phyloP scores from a whole-genome alignment of 2,888 invertebrate species.

The Watsonalla cultraria region DNA sequence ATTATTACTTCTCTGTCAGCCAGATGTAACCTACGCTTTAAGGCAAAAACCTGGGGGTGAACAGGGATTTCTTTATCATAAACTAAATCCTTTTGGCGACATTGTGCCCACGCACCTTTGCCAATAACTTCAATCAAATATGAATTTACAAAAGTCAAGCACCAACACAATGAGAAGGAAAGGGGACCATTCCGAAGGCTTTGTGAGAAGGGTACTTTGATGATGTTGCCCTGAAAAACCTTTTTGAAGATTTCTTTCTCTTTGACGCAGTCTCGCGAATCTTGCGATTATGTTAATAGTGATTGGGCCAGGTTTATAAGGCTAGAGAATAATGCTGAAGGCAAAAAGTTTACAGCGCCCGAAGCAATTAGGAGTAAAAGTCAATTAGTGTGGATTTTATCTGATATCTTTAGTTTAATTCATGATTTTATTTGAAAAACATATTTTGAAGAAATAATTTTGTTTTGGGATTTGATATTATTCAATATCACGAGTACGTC shows the following conservation, averaged over 20 bases:
- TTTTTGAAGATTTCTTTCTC: constrained; percentile 49
- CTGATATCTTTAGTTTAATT: neutral
- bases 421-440: neutral
- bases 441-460: too few relatives aligned
- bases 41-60: too few relatives aligned
- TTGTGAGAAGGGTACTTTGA: constrained; percentile 43
- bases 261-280: constrained; percentile 39
- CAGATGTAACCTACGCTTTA: too few relatives aligned
- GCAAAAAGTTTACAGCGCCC: neutral
- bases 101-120: constrained; percentile 4
- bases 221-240: constrained; percentile 22
- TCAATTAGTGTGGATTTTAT: neutral
- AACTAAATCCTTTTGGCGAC: too few relatives aligned
- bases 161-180: constrained; percentile 36
- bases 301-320: constrained; percentile 19
- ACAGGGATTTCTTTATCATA: too few relatives aligned
- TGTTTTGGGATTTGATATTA: too few relatives aligned
- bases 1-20: too few relatives aligned
- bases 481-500: too few relatives aligned
- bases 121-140: constrained; percentile 50
- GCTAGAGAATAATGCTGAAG: neutral
- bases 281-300: constrained; percentile 41
- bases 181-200: constrained; percentile 32
- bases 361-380: neutral
- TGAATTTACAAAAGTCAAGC: constrained; percentile 43